These are phyloP conservation scores for Plagiodera versicolora DNA, from an alignment of 2,888 invertebrate species.

Conservation along the genomic window DNA sequence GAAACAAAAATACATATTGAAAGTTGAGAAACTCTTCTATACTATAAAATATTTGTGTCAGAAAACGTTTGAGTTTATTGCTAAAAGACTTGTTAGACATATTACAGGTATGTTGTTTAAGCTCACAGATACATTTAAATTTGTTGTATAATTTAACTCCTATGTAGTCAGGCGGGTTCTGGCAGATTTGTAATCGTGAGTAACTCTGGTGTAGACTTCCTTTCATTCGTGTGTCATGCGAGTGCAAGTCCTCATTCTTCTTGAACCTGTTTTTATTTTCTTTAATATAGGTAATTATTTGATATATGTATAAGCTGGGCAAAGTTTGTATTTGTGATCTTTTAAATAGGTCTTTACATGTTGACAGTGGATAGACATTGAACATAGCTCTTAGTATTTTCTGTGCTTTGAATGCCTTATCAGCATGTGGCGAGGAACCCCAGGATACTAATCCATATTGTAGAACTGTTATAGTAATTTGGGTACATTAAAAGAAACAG, in stretches of 20 bases:
- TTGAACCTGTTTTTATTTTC: neutral
- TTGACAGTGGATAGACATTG: constrained; percentile 2
- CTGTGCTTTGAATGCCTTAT: constrained; percentile 1
- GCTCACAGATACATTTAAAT: no score
- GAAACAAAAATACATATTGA: no score
- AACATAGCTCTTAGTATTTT: constrained; percentile 4
- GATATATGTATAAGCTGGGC: constrained; percentile 3
- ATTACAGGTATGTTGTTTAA: no score
- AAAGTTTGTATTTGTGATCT: constrained; percentile 5
- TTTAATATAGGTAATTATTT: constrained; percentile 1
- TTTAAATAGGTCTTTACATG: constrained; percentile 6
- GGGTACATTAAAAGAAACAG: neutral
- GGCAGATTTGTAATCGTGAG: no score
- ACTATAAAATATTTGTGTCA: no score
- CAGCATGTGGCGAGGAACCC: neutral
- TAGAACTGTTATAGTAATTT: neutral
- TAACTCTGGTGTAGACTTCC: no score
- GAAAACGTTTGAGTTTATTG: no score
- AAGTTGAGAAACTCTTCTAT: no score
- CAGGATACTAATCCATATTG: neutral
- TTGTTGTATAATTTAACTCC: no score
- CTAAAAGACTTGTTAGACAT: no score
- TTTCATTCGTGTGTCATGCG: neutral
- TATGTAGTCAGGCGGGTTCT: no score
- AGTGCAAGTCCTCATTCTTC: constrained; percentile 1